Evolutionary conservation across 2,113 vertebrate genomes (phyloP), one percentile per base, ranked within the genome.

Genomic region (Otus sunia): DNA sequence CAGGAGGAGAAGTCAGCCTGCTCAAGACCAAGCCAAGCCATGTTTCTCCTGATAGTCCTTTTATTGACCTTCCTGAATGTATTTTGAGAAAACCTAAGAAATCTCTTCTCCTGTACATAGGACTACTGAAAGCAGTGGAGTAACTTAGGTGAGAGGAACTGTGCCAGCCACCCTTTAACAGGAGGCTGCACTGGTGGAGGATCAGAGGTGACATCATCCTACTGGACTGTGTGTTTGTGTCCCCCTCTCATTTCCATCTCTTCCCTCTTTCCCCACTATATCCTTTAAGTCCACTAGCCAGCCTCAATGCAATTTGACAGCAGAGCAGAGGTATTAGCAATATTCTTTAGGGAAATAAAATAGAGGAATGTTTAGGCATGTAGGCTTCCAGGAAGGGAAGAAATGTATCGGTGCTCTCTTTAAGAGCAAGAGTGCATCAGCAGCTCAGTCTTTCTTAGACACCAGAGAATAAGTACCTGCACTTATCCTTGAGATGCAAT

Each of bases 401-500:
- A 90, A 86, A 91, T 53, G 36, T 76, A 88, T 88, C 78, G 9
- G 56, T 81, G 36, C 49, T 82, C 30, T 58, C 93, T 79, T 91
- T 92, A 79, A 96, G 84, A 87, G 50, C 90, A 43, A n/a, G 77
- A 89, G 53, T 56, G 36, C 88, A 90, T 93, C 90, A 87, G 43
- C 90, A 90, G 76, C 89, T 91, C 80, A 62, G 76, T 27, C 89
- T 71, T 92, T 87, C 10, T 11, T 55, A 60, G 73, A 73, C 85
- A 82, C 90, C 53, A 91, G 93, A 93, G 92, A 83, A 56, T 90
- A 93, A 68, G 76, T 53, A 85, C 53, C 45, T 94, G 88, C 93
- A 94, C 91, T 97, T 95, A 95, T 86, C 87, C 84, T 73, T 89
- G 69, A 90, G 81, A 79, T 79, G 66, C 95, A 85, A 56, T 93